These are phyloP conservation scores for Mimachlamys varia DNA, from an alignment of 2,888 invertebrate species.

Conservation along the genomic window DNA sequence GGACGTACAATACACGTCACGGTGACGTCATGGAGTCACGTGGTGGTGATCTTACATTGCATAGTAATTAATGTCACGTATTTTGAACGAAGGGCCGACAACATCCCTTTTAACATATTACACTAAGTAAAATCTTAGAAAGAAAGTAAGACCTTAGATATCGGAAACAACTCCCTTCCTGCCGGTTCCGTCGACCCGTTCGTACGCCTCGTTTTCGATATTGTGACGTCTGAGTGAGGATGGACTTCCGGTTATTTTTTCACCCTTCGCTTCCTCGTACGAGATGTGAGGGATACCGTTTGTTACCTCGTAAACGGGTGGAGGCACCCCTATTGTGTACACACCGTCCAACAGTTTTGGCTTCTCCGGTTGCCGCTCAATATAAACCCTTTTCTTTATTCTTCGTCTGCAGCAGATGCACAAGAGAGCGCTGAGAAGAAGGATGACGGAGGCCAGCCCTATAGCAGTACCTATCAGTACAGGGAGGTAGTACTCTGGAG, in stretches of 20 bases:
- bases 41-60: background rate
- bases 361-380: constrained; percentile 51
- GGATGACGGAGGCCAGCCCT: constrained; percentile 48
- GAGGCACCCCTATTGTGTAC: constrained; percentile 53
- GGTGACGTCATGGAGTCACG: background rate
- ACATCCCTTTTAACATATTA: background rate
- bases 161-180: constrained; percentile 48
- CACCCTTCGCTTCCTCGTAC: constrained; percentile 68
- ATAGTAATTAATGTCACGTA: background rate
- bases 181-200: constrained; percentile 40
- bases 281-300: constrained; percentile 69
- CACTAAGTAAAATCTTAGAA: background rate
- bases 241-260: constrained; percentile 61
- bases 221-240: constrained; percentile 50
- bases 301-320: constrained; percentile 51
- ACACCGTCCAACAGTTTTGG: constrained; percentile 51
- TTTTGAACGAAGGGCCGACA: background rate
- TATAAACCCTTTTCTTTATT: constrained; percentile 50
- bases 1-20: background rate
- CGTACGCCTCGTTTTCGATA: constrained; percentile 44
- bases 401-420: constrained; percentile 52
- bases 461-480: constrained; percentile 54
- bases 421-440: constrained; percentile 46
- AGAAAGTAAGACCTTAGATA: constrained; percentile 35
- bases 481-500: constrained; percentile 50